Conservation (phyloP, 2,888 invertebrate species). For the Sceliomorpha sp. region DNA sequence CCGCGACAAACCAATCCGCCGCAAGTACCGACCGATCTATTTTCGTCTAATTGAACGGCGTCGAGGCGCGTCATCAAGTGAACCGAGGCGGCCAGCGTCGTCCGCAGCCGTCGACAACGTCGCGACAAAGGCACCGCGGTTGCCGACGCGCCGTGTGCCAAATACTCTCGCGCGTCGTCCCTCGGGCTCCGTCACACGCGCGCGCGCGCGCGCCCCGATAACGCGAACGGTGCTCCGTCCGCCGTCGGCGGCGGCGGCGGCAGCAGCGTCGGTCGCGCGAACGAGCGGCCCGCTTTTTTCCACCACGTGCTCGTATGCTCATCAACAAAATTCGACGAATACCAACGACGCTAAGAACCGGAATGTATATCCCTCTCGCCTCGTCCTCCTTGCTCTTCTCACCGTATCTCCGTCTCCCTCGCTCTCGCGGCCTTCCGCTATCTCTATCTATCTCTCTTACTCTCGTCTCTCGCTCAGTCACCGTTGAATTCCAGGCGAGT, state of each 20-base stretch:
- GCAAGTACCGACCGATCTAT: no score
- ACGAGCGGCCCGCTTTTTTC: conserved; percentile 19
- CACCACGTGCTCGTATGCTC: conserved; percentile 33
- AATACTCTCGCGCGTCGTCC: no score
- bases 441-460: conserved; percentile 32
- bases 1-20: no score
- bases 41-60: no score
- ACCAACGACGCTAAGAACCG: conserved; percentile 52
- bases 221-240: conserved; percentile 1
- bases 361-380: conserved; percentile 57
- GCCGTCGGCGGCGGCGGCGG: conserved; percentile 4
- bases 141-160: no score
- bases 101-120: no score
- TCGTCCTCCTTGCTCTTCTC: conserved; percentile 29
- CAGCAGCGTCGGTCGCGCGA: conserved; percentile 37
- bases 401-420: conserved; percentile 10
- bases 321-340: conserved; percentile 57
- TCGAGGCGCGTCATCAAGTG: no score
- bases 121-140: no score
- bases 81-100: no score
- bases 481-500: conserved; percentile 55
- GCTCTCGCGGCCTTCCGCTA: no score
- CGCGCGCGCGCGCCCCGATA: conserved; percentile 6
- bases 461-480: conserved; percentile 47
- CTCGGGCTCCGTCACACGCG: no score